A percentile compares a stretch with the other conserved stretches of the same genome.
These are phyloP conservation scores for Cololabis saira DNA, from an alignment of 2,113 vertebrate genomes.

Conservation along the genomic window DNA sequence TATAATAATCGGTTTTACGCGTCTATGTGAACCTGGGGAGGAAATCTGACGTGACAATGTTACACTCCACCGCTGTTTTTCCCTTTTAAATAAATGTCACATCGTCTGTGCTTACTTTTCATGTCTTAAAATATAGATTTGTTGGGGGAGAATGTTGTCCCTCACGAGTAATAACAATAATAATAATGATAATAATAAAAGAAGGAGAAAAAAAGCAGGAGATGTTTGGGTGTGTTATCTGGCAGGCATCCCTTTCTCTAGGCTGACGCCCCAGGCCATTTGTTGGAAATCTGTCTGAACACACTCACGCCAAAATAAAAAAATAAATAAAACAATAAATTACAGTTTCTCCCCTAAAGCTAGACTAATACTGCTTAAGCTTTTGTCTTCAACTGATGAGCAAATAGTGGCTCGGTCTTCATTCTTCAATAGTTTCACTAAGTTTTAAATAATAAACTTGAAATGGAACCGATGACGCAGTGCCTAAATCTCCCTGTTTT, in stretches of 20 bases:
- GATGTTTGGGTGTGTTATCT: neutral
- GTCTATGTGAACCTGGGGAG: too few species aligned
- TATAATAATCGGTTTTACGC: too few species aligned
- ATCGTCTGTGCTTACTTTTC: too few species aligned
- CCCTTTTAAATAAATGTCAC: too few species aligned
- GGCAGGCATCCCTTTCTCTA: constrained; percentile 6
- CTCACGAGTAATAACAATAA: too few species aligned
- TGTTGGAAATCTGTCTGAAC: constrained; percentile 8
- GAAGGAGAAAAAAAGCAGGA: neutral
- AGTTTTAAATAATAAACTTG: neutral
- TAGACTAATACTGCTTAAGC: neutral
- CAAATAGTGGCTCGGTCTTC: neutral
- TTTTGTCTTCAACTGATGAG: constrained; percentile 5
- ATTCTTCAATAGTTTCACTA: neutral
- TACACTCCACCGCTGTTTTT: too few species aligned
- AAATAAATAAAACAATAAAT: too few species aligned
- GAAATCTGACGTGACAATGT: too few species aligned
- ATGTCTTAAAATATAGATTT: too few species aligned
- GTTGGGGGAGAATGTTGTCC: too few species aligned
- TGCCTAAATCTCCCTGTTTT: neutral
- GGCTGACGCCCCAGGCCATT: neutral
- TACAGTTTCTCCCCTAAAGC: constrained; percentile 3
- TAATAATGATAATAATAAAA: too few species aligned
- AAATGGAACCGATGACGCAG: neutral
- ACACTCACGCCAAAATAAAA: neutral